These are phyloP conservation scores for Poeciliopsis infans DNA, from an alignment of 2,797 vertebrate species.

Conservation along the genomic window DNA sequence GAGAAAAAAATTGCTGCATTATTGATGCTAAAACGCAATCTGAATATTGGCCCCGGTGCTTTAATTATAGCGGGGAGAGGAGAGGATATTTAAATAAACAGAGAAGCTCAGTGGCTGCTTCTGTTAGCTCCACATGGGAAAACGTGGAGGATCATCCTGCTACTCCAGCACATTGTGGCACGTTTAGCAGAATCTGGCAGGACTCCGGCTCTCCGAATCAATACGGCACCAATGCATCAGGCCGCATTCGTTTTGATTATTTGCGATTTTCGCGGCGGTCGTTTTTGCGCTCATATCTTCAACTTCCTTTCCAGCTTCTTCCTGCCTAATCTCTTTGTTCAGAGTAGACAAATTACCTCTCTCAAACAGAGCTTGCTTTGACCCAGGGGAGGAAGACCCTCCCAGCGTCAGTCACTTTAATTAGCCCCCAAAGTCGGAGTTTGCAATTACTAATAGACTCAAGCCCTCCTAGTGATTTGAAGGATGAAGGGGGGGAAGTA, in stretches of 20 bases:
- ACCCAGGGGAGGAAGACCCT: constrained; percentile 95
- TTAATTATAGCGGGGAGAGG: constrained; percentile 81
- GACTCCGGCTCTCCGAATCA: constrained; percentile 47
- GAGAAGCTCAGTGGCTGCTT: constrained; percentile 63
- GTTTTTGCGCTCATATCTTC: constrained; percentile 96
- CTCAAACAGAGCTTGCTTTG: constrained; percentile 89
- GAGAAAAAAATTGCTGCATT: constrained; percentile 81
- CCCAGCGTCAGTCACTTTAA: constrained; percentile 96
- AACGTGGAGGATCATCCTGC: constrained; percentile 57
- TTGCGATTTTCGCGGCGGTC: constrained; percentile 75
- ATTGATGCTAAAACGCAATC: constrained; percentile 88
- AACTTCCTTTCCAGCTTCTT: constrained; percentile 92
- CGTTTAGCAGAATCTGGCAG: constrained; percentile 49
- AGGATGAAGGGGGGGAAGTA: constrained; percentile 80
- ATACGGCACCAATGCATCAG: constrained; percentile 48
- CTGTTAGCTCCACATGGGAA: constrained; percentile 66
- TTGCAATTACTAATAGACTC: constrained; percentile 95
- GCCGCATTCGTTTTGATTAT: constrained; percentile 73
- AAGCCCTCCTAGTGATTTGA: constrained; percentile 92
- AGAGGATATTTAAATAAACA: constrained; percentile 82
- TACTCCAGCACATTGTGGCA: constrained; percentile 49
- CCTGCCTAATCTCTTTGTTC: constrained; percentile 96
- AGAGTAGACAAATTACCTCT: constrained; percentile 99
- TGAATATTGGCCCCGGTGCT: constrained; percentile 84
- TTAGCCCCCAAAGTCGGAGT: constrained; percentile 94